phyloP scores from a whole-genome alignment of 2,113 vertebrate genomes.

The Nycticorax nycticorax region DNA sequence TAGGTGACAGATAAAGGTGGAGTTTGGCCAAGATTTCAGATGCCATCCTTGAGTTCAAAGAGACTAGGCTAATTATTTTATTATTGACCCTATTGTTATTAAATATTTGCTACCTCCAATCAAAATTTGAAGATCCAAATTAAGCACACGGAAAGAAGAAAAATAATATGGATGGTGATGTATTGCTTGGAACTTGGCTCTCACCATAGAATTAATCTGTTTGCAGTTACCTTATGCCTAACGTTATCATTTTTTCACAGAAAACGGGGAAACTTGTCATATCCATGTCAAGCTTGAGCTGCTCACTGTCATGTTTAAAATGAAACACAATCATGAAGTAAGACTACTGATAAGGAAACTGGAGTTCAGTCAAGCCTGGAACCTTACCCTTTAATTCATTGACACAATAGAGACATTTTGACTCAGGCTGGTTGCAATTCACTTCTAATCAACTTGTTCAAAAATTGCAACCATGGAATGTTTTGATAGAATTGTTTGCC shows the following conservation, averaged over 20 bases:
- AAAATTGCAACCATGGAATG: background rate
- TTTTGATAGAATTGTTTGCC: background rate
- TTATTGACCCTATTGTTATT: background rate
- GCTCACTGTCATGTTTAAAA: background rate
- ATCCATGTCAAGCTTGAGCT: background rate
- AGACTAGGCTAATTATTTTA: background rate
- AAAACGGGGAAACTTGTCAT: background rate
- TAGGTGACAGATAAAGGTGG: background rate
- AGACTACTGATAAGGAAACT: background rate
- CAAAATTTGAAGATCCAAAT: background rate
- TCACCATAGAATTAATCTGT: background rate
- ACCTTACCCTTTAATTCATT: background rate
- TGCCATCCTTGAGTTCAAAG: background rate
- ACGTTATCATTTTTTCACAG: background rate
- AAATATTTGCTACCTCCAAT: background rate
- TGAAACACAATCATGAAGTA: background rate
- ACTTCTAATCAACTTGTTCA: background rate
- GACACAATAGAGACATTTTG: background rate
- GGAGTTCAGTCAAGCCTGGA: background rate
- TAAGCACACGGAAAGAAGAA: background rate
- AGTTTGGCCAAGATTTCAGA: background rate
- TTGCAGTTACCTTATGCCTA: background rate
- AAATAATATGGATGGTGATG: background rate
- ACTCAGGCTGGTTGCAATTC: background rate
- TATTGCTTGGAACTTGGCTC: background rate